A percentile compares a stretch with the other conserved stretches of the same genome.
Evolutionary conservation across 1,140 invertebrate genomes (phyloP).

Genomic region (Rhagoletis pomonella): DNA sequence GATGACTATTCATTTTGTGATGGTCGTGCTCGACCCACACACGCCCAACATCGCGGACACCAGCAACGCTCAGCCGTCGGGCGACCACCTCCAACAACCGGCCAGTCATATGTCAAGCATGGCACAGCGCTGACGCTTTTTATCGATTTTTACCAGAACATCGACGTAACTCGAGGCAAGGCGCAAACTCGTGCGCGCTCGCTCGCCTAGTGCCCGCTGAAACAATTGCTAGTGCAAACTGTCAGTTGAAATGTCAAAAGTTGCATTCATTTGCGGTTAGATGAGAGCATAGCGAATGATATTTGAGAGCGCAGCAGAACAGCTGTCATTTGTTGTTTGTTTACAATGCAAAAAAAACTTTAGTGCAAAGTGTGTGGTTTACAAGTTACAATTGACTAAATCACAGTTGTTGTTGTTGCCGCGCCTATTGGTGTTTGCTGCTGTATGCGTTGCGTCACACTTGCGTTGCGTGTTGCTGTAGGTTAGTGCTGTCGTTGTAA

Average conservation of each 20-base stretch:
- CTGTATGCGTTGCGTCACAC: not conserved
- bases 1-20: not conserved
- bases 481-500: constrained; percentile 19
- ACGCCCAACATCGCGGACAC: not conserved
- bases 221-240: not conserved
- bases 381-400: not conserved
- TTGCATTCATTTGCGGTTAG: not conserved
- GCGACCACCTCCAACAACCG: not conserved
- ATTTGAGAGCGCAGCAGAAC: not conserved
- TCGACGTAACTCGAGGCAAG: not conserved
- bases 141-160: constrained; percentile 19
- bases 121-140: constrained; percentile 19
- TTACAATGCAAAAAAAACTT: not conserved
- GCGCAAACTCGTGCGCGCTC: constrained; percentile 32
- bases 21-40: constrained; percentile 1
- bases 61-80: not conserved
- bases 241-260: constrained; percentile 16
- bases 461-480: constrained; percentile 9
- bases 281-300: not conserved
- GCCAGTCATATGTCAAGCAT: constrained; percentile 22
- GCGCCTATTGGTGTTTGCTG: not conserved
- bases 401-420: not conserved
- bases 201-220: no score
- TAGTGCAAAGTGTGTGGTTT: not conserved
- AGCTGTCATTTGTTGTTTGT: constrained; percentile 51